Percentiles rank a stretch among this genome's conserved stretches.
Evolutionary conservation across 2,113 vertebrate genomes (phyloP).

Genomic region (Lepus europaeus): DNA sequence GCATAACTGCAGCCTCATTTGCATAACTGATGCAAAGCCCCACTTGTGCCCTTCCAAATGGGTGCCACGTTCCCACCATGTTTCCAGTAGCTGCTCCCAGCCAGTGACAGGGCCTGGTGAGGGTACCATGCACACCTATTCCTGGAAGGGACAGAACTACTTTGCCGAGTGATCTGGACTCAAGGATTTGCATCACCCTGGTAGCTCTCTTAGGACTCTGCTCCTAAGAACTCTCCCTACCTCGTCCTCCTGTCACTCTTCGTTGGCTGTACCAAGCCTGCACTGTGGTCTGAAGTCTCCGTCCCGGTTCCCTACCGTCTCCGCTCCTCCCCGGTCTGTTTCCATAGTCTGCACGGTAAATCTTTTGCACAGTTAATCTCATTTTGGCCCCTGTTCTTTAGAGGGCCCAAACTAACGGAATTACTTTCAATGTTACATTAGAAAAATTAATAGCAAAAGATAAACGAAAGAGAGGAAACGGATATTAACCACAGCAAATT

Average conservation of each 20-base stretch:
- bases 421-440: background rate
- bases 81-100: background rate
- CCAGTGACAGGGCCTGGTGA: background rate
- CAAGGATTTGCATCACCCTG: background rate
- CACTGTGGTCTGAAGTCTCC: background rate
- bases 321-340: too few relatives aligned
- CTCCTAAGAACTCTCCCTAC: background rate
- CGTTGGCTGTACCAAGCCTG: background rate
- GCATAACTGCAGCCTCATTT: background rate
- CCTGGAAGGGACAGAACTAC: background rate
- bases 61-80: background rate
- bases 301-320: background rate
- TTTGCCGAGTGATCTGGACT: background rate
- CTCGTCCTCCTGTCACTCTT: background rate
- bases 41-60: background rate
- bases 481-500: background rate
- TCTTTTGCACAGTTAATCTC: background rate
- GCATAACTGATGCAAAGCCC: background rate
- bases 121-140: too few relatives aligned
- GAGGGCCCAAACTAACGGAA: background rate
- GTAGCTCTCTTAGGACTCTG: background rate
- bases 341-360: background rate
- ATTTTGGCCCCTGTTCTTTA: background rate
- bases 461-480: background rate
- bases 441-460: background rate